A percentile compares a stretch with the other conserved stretches of the same genome.
phyloP scores from a whole-genome alignment of 2,113 vertebrate species.

The Lophotis ruficrista region DNA sequence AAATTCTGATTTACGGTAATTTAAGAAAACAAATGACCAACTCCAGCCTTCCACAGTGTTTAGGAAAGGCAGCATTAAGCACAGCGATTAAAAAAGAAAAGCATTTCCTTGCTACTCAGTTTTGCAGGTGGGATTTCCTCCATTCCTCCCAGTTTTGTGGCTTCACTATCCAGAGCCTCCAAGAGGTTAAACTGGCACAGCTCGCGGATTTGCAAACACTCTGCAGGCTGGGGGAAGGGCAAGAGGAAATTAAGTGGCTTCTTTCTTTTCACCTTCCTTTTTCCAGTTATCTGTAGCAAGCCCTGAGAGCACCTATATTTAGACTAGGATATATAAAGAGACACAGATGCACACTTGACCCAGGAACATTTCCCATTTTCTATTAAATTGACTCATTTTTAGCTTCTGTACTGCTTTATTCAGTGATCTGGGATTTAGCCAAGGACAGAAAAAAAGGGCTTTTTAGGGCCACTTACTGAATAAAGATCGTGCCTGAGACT shows the following conservation, averaged over 20 bases:
- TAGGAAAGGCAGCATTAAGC: slow-evolving; percentile 69
- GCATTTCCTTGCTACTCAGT: slow-evolving; percentile 34
- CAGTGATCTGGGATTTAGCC: slow-evolving; percentile 34
- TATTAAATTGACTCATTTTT: slow-evolving; percentile 58
- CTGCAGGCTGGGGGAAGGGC: background rate
- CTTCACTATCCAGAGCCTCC: slow-evolving; percentile 4
- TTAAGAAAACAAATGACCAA: slow-evolving; percentile 78
- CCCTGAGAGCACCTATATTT: slow-evolving; percentile 51
- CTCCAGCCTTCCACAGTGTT: slow-evolving; percentile 41
- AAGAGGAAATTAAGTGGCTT: slow-evolving; percentile 64
- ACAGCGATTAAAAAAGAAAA: slow-evolving; percentile 62
- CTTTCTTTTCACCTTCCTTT: slow-evolving; percentile 60
- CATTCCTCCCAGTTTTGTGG: slow-evolving; percentile 26
- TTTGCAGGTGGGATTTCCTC: slow-evolving; percentile 60
- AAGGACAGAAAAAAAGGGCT: background rate
- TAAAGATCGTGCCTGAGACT: background rate
- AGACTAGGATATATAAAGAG: slow-evolving; percentile 51
- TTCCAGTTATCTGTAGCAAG: slow-evolving; percentile 38
- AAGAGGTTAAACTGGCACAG: slow-evolving; percentile 56
- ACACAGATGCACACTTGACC: slow-evolving; percentile 56
- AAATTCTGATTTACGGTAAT: slow-evolving; percentile 76
- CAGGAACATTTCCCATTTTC: slow-evolving; percentile 46
- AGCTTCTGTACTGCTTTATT: slow-evolving; percentile 20
- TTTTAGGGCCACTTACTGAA: slow-evolving; percentile 32
- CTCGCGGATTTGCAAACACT: slow-evolving; percentile 25